These are phyloP conservation scores for Erinaceus europaeus DNA, from an alignment of 2,113 vertebrate species.

Conservation along the genomic window DNA sequence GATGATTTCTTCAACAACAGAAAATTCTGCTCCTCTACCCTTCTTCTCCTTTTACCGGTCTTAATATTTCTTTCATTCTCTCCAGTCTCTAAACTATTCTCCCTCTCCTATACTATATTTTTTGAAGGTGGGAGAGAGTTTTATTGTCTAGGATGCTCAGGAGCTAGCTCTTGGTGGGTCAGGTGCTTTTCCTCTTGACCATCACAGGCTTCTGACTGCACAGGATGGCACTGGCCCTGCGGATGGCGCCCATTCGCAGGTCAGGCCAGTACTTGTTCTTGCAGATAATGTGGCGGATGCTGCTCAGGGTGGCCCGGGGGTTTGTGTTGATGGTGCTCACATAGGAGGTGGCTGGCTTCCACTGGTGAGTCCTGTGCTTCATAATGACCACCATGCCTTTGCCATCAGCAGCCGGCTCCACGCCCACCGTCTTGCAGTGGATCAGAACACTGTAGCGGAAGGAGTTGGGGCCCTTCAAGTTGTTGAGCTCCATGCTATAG, in stretches of 20 bases:
- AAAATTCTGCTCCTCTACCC: background rate
- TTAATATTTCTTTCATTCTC: background rate
- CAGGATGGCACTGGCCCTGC: conserved; percentile 91
- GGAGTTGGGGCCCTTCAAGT: conserved; percentile 91
- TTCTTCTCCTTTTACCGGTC: background rate
- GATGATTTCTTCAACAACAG: background rate
- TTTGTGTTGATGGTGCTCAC: conserved; percentile 95
- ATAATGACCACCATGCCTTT: conserved; percentile 89
- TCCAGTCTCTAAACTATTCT: background rate
- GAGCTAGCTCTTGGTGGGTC: conserved; percentile 88
- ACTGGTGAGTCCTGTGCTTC: conserved; percentile 91
- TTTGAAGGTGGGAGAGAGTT: background rate
- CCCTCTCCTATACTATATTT: too few relatives aligned
- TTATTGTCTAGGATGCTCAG: conserved; percentile 64
- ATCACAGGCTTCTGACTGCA: conserved; percentile 95
- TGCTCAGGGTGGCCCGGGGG: conserved; percentile 89
- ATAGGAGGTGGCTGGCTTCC: conserved; percentile 87
- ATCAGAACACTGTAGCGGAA: conserved; percentile 93
- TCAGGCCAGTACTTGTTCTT: conserved; percentile 93
- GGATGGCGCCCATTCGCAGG: conserved; percentile 91
- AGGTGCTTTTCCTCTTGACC: conserved; percentile 91
- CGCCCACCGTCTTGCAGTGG: conserved; percentile 92
- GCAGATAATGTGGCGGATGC: conserved; percentile 91
- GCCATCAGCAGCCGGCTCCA: too few relatives aligned
- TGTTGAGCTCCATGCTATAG: conserved; percentile 95